Conservation (phyloP, 2,797 vertebrate species). For the Parambassis ranga region DNA sequence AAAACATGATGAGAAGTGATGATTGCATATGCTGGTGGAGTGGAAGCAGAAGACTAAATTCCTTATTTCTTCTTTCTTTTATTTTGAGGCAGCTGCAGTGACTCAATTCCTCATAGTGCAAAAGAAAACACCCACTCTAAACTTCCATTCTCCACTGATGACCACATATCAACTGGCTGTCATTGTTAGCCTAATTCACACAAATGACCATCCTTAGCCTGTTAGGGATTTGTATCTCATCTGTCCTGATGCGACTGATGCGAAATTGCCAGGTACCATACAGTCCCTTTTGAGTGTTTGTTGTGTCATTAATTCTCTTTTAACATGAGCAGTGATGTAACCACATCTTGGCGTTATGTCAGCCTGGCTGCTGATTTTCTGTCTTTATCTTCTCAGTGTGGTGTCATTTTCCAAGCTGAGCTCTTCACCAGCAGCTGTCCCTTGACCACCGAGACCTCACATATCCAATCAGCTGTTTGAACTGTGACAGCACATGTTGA, state of each 20-base stretch:
- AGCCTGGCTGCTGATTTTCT: slow-evolving; percentile 23
- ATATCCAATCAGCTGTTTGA: slow-evolving; percentile 44
- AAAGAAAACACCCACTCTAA: neutral
- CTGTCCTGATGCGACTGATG: neutral
- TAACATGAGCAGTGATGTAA: slow-evolving; percentile 13
- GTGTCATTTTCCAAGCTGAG: slow-evolving; percentile 36
- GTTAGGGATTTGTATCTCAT: neutral
- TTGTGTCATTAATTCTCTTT: slow-evolving; percentile 1
- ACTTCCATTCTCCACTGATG: neutral
- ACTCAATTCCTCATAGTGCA: neutral
- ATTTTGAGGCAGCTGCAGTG: neutral
- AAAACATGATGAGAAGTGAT: neutral
- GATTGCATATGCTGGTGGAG: neutral
- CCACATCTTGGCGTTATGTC: slow-evolving; percentile 1
- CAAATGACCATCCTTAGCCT: neutral
- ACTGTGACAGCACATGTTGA: slow-evolving; percentile 20
- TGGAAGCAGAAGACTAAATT: neutral
- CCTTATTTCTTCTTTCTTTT: neutral
- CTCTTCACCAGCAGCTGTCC: slow-evolving; percentile 32
- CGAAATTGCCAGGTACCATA: neutral
- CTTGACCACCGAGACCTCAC: slow-evolving; percentile 35
- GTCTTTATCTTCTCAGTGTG: slow-evolving; percentile 51
- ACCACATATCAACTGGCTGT: neutral
- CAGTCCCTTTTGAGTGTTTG: neutral
- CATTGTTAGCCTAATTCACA: neutral